Percentiles rank a stretch among this genome's conserved stretches.
Conservation (phyloP, 2,113 vertebrate species). For the Apteryx mantelli region DNA sequence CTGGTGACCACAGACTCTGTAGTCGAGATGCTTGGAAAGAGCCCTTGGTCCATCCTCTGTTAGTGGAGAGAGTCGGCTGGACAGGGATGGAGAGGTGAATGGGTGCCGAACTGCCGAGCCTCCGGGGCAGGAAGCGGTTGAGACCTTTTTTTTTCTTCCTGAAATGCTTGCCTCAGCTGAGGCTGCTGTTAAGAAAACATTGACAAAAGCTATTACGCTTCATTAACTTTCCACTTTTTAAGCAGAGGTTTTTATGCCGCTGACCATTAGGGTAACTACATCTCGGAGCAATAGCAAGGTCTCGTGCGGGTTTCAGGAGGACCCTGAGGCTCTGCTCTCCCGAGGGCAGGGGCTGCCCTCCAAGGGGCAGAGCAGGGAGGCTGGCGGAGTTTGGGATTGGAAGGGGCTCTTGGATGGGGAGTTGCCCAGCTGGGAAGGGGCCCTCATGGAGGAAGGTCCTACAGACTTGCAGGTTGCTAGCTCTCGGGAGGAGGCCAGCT, state of each 20-base stretch:
- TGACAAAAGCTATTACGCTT: background rate
- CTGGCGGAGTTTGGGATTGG: background rate
- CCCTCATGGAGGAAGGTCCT: background rate
- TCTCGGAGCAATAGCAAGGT: background rate
- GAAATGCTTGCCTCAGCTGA: background rate
- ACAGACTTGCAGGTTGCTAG: background rate
- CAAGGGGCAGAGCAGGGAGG: background rate
- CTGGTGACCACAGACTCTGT: background rate
- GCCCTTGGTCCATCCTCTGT: background rate
- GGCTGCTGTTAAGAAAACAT: background rate
- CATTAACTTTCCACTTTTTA: background rate
- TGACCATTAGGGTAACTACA: background rate
- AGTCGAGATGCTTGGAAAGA: background rate
- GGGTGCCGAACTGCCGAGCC: fast-evolving
- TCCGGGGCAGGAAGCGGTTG: background rate
- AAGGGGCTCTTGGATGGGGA: background rate
- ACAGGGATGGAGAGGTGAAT: background rate
- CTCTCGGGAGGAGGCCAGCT: background rate
- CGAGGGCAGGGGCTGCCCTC: too few relatives aligned
- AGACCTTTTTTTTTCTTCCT: background rate
- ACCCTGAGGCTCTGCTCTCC: background rate
- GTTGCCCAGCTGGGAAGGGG: background rate
- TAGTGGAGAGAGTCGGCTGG: background rate
- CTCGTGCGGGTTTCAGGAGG: background rate
- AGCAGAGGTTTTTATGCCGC: background rate